Conservation (phyloP, 2,888 invertebrate species). For the Drosophila meridionalis region DNA sequence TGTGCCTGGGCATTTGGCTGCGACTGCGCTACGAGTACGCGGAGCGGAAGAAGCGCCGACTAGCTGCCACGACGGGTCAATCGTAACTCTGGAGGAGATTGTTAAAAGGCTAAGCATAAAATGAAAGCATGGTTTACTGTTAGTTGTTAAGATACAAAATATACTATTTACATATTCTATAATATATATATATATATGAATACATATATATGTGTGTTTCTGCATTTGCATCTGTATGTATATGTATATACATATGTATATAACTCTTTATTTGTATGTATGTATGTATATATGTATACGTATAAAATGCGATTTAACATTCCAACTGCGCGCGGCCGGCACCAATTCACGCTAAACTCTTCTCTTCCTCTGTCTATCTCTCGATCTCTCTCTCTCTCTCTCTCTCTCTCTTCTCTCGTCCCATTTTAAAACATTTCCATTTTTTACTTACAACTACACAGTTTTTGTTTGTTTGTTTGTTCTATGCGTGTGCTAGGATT, state of each 20-base stretch:
- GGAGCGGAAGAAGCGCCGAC: slow-evolving; percentile 38
- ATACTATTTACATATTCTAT: slow-evolving; percentile 27
- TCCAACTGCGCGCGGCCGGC: slow-evolving; percentile 38
- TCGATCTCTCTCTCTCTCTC: background rate
- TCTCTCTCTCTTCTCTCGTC: background rate
- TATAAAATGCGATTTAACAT: slow-evolving; percentile 49
- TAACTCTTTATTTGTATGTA: slow-evolving; percentile 35
- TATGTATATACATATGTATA: slow-evolving; percentile 38
- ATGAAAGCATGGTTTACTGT: slow-evolving; percentile 20
- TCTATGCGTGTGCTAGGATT: slow-evolving; percentile 26
- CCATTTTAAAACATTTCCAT: slow-evolving; percentile 24
- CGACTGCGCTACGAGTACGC: slow-evolving; percentile 87
- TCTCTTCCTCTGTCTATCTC: background rate
- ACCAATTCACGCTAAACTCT: slow-evolving; percentile 28
- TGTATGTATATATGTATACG: slow-evolving; percentile 35
- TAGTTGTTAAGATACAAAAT: slow-evolving; percentile 29
- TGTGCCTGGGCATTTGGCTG: slow-evolving; percentile 95
- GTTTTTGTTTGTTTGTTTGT: slow-evolving; percentile 18
- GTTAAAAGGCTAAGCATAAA: slow-evolving; percentile 11
- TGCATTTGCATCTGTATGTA: slow-evolving; percentile 31
- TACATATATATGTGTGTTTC: slow-evolving; percentile 54
- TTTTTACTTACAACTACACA: slow-evolving; percentile 59
- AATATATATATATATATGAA: slow-evolving; percentile 17
- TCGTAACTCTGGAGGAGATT: background rate
- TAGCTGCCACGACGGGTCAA: background rate